These are phyloP conservation scores for Drosophila gaucha DNA, from an alignment of 2,888 invertebrate genomes.

Conservation along the genomic window DNA sequence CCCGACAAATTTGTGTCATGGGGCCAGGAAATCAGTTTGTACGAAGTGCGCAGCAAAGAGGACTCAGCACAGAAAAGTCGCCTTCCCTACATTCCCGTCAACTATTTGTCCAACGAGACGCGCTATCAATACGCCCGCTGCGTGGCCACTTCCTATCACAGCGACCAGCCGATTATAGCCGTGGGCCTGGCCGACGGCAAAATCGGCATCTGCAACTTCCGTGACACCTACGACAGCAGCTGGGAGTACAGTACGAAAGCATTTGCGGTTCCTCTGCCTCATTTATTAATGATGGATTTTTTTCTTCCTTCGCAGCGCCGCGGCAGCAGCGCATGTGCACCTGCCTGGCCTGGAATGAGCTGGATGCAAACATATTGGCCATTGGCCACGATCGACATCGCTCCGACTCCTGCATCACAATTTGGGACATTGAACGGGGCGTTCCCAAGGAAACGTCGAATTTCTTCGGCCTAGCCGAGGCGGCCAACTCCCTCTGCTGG, in stretches of 20 bases:
- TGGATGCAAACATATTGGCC: conserved; percentile 92
- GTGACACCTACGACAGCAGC: conserved; percentile 87
- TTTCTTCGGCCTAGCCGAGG: conserved; percentile 93
- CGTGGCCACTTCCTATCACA: conserved; percentile 94
- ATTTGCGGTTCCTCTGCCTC: not conserved
- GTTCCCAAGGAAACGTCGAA: conserved; percentile 84
- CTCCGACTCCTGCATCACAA: conserved; percentile 93
- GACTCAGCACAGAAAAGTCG: conserved; percentile 57
- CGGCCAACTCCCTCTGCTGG: conserved; percentile 94
- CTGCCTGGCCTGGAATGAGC: conserved; percentile 94
- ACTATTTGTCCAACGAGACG: conserved; percentile 82
- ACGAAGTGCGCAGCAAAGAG: conserved; percentile 87
- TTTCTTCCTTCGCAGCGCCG: conserved; percentile 87
- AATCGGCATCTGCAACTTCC: conserved; percentile 92
- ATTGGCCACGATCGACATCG: conserved; percentile 95
- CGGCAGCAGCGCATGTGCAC: conserved; percentile 94
- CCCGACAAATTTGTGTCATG: conserved; percentile 94
- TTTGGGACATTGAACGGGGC: conserved; percentile 91
- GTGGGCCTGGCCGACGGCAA: conserved; percentile 96
- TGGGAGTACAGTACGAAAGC: conserved; percentile 82
- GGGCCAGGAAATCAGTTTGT: conserved; percentile 95
- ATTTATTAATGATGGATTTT: not conserved
- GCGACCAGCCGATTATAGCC: conserved; percentile 92
- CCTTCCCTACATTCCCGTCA: conserved; percentile 78
- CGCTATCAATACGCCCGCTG: conserved; percentile 92